Evolutionary conservation across 2,888 invertebrate genomes (phyloP), one percentile per base, ranked within the genome.

Genomic region (Pseudoips prasinana): DNA sequence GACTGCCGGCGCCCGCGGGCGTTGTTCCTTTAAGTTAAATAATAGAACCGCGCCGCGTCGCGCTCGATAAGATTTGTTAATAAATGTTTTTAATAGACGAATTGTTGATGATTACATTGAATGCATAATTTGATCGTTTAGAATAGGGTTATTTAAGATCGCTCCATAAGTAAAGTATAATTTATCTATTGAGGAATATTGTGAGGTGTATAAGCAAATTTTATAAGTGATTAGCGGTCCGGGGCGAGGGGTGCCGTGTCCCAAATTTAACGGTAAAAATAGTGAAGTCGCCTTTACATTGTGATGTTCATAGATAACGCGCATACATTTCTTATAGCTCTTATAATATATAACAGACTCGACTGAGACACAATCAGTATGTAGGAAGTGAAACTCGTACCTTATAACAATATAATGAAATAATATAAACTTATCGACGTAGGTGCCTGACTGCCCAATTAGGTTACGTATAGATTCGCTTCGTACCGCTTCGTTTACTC

Each of bases 131-230:
- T 85, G 86, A 86, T 76, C 79, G 81, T 82, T 79, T 87, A 87
- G 87, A 75, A 82, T 87, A 87, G 87, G 84, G 81, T 87, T 87
- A 87, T 84, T 81, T 87, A 87, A 88, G 87, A 86, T 87, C 84
- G 87, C 82, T 85, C 87, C 86, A 67, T 88, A 86, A 88, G 86
- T 82, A 76, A 82, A 76, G 66, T 84, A 86, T 87, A 85, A 86
- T 86, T 85, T 86, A 87, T 83, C 80, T 84, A 84, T 69, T 76
- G 83, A 75, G 64, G 75, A 71, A 73, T 80, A 79, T 64, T 68
- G 73, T 80, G 83, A 81, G 72, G 73, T 73, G 61, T 78, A 61
- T 73, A 81, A 81, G 80, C 78, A 75, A 74, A 73, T 78, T 67
- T 61, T 70, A 73, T 83, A 82, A 80, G 83, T 66, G 75, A 73